Evolutionary conservation across 2,113 vertebrate species (phyloP).

Genomic region (Callocephalon fimbriatum): DNA sequence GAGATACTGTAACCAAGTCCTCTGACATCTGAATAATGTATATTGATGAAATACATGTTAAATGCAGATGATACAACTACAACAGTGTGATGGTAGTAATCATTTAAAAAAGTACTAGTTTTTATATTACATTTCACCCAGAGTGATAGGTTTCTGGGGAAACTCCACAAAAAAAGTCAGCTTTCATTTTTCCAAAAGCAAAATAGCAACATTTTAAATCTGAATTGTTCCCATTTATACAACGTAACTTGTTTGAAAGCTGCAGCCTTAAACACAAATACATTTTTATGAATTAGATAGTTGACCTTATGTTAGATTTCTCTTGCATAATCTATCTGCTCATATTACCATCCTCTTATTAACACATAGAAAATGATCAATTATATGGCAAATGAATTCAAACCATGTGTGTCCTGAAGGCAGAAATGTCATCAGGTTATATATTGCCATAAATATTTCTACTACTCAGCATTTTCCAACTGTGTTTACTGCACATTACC

Average conservation of each 20-base stretch:
- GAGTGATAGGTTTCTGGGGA: neutral
- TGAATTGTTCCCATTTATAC: neutral
- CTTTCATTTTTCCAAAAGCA: neutral
- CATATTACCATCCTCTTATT: slow-evolving; percentile 43
- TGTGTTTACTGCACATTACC: slow-evolving; percentile 25
- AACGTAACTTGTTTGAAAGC: neutral
- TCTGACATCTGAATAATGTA: neutral
- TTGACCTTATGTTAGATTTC: slow-evolving; percentile 5
- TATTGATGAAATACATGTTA: neutral
- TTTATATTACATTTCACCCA: neutral
- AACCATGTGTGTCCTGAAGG: slow-evolving; percentile 49
- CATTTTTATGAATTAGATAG: neutral
- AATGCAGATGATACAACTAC: neutral
- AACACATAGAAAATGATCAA: slow-evolving; percentile 54
- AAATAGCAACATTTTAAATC: neutral
- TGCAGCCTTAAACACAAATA: neutral
- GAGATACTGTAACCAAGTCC: neutral
- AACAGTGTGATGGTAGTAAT: neutral
- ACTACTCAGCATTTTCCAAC: slow-evolving; percentile 52
- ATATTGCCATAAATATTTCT: slow-evolving; percentile 54
- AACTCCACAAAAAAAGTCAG: neutral
- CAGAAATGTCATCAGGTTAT: slow-evolving; percentile 59
- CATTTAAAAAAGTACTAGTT: neutral
- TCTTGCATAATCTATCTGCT: slow-evolving; percentile 28
- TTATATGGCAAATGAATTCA: slow-evolving; percentile 40